phyloP scores from a whole-genome alignment of 2,113 vertebrate genomes.

The Peromyscus polionotus region DNA sequence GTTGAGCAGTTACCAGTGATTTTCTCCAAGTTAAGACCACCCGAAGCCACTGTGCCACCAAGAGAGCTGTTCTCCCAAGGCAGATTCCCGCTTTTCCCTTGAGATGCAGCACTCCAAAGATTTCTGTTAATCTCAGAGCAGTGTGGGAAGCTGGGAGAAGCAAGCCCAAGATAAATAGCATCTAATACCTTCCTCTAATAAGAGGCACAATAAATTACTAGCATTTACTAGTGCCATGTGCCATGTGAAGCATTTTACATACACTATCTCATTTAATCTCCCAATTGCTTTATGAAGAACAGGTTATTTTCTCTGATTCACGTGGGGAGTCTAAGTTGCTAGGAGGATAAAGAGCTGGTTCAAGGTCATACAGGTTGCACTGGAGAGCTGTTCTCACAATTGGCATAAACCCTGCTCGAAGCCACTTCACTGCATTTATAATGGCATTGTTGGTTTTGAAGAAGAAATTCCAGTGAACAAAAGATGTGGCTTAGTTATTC shows the following conservation, averaged over 20 bases:
- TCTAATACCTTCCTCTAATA: constrained; percentile 6
- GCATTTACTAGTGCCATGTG: constrained; percentile 7
- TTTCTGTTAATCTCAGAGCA: background rate
- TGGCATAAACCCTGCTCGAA: background rate
- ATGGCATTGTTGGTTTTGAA: background rate
- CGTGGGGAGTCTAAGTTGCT: background rate
- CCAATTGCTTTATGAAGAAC: constrained; percentile 37
- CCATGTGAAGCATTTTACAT: constrained; percentile 52
- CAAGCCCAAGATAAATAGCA: constrained; percentile 4
- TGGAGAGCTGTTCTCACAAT: background rate
- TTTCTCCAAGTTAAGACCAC: background rate
- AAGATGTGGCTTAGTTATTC: constrained; percentile 14
- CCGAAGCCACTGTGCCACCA: background rate
- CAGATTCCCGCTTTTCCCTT: background rate
- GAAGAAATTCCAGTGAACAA: constrained; percentile 48
- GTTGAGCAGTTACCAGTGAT: background rate
- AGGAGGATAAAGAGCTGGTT: background rate
- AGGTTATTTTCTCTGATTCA: background rate
- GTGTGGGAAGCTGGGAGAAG: background rate
- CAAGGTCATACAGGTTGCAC: background rate
- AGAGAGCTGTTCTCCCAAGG: background rate
- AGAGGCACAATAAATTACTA: background rate
- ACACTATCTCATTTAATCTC: constrained; percentile 58
- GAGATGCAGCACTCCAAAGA: background rate
- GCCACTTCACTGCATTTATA: background rate